These are phyloP conservation scores for Luscinia luscinia DNA, from an alignment of 2,797 vertebrate genomes.

Conservation along the genomic window DNA sequence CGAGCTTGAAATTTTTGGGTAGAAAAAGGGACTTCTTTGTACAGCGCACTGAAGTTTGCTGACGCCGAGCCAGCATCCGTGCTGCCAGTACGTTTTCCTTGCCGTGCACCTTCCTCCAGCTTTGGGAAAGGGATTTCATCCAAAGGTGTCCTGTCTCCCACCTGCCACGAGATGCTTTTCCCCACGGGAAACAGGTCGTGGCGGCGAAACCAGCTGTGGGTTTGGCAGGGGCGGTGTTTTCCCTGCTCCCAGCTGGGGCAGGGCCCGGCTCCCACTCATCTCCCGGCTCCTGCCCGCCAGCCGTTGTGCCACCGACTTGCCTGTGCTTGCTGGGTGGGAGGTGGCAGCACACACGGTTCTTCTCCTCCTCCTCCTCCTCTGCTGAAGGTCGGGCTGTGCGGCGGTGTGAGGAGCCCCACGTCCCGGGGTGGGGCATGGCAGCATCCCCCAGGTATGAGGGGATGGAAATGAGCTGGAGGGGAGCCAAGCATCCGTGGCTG, in stretches of 20 bases:
- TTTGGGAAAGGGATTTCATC: neutral
- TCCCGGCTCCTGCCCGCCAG: slow-evolving; percentile 32
- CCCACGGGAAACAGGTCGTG: neutral
- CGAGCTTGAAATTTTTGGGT: neutral
- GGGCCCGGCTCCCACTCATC: slow-evolving; percentile 46
- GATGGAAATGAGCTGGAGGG: neutral
- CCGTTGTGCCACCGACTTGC: neutral
- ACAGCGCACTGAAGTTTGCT: accelerated
- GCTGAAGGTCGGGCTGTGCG: neutral
- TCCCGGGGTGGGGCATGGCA: accelerated
- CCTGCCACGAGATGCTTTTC: neutral
- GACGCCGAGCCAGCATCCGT: accelerated
- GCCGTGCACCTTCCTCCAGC: accelerated
- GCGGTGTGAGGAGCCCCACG: neutral
- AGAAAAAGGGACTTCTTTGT: neutral
- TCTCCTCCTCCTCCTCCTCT: neutral
- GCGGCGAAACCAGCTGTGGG: neutral
- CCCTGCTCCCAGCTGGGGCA: slow-evolving; percentile 26
- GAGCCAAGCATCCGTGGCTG: neutral
- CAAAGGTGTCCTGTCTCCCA: accelerated
- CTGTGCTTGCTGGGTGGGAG: neutral
- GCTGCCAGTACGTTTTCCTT: accelerated
- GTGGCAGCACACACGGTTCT: neutral
- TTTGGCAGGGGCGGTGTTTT: slow-evolving; percentile 8
- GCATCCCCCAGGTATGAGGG: neutral